phyloP scores from a whole-genome alignment of 64 coral and sea anemone species.

The Pachyseris speciosa region DNA sequence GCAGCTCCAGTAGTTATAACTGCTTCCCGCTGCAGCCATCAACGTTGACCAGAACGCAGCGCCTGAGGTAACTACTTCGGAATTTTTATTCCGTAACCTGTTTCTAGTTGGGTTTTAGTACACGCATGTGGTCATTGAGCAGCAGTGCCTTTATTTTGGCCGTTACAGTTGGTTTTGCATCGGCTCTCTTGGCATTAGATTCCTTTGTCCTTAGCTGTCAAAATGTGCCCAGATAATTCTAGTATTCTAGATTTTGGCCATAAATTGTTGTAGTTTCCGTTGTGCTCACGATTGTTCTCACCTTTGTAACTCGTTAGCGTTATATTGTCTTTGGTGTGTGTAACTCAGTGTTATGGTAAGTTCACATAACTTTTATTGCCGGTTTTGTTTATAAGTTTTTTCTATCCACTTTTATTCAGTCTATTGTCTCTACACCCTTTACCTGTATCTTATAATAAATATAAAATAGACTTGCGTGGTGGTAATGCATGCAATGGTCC shows the following conservation, averaged over 20 bases:
- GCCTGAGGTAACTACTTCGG: not conserved
- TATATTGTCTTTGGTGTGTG: not conserved
- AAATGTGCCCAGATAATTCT: not conserved
- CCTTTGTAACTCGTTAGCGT: not conserved
- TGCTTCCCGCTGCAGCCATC: slow-evolving; percentile 11
- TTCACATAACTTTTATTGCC: not conserved
- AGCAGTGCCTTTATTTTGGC: not conserved
- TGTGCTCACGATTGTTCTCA: not conserved
- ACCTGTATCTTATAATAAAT: too few relatives aligned
- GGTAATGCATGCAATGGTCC: not conserved
- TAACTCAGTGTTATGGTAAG: not conserved
- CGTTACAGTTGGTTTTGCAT: not conserved
- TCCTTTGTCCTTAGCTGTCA: not conserved
- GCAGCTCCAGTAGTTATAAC: slow-evolving; percentile 13
- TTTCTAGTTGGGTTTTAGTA: not conserved
- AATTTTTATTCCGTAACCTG: not conserved
- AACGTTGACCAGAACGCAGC: not conserved
- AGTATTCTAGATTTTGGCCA: not conserved
- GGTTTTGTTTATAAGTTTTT: not conserved
- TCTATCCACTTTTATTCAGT: slow-evolving; percentile 10
- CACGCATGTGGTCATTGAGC: not conserved
- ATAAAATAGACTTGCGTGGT: not conserved
- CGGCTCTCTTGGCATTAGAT: too few relatives aligned
- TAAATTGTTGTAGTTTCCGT: not conserved
- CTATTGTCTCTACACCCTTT: not conserved